These are phyloP conservation scores for Corvus moneduloides DNA, from an alignment of 2,113 vertebrate species.

Conservation along the genomic window DNA sequence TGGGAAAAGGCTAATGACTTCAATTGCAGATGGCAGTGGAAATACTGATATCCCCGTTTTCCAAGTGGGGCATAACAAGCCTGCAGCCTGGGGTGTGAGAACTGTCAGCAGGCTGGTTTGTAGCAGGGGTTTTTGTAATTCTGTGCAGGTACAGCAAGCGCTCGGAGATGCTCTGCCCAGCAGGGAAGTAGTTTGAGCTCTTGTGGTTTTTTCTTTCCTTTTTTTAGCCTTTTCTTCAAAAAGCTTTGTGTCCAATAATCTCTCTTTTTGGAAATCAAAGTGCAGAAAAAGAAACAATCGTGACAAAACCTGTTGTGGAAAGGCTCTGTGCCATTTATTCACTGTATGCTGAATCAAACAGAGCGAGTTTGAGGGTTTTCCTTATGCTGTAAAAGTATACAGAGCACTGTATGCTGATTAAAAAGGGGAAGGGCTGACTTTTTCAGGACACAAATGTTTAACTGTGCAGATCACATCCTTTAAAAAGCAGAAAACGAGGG, in stretches of 20 bases:
- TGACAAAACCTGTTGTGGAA: neutral
- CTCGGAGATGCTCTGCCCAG: neutral
- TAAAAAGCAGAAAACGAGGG: neutral
- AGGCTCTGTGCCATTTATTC: neutral
- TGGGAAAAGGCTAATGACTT: neutral
- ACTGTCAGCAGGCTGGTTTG: neutral
- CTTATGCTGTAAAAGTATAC: neutral
- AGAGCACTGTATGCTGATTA: neutral
- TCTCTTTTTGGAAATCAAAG: neutral
- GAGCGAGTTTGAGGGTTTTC: neutral
- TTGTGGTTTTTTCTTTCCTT: neutral
- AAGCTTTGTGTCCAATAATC: neutral
- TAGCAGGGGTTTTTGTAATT: neutral
- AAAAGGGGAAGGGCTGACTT: neutral
- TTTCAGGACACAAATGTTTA: neutral
- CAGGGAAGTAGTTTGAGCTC: neutral
- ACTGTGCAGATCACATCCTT: conserved; percentile 2
- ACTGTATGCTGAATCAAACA: neutral
- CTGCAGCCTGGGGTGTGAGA: neutral
- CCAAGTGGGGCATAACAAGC: neutral
- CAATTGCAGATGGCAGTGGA: neutral
- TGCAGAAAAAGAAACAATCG: neutral
- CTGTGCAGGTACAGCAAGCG: neutral
- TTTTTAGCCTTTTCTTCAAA: neutral
- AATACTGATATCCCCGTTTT: neutral